Conservation (phyloP, 2,797 vertebrate genomes). For the Pangasius larnaudii region DNA sequence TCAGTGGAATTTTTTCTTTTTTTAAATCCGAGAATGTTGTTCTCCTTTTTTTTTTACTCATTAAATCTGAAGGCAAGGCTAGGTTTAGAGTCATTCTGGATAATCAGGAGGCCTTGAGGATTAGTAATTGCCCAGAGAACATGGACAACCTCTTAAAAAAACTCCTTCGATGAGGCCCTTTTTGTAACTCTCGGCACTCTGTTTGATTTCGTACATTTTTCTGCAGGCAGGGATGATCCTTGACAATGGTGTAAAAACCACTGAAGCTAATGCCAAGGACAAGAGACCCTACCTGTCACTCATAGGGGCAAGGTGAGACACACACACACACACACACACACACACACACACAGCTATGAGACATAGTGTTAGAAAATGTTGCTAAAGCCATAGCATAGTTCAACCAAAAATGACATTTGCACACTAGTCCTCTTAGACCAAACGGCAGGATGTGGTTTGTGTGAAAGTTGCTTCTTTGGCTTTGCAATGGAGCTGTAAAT, state of each 20-base stretch:
- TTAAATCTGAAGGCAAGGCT: constrained; percentile 23
- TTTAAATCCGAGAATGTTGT: background rate
- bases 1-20: background rate
- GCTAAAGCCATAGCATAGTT: background rate
- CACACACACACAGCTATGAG: background rate
- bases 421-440: background rate
- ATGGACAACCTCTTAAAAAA: background rate
- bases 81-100: constrained; percentile 10
- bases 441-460: background rate
- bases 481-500: background rate
- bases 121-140: background rate
- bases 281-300: constrained; percentile 92
- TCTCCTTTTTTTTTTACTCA: background rate
- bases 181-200: background rate
- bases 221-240: constrained; percentile 94
- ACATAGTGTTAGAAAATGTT: background rate
- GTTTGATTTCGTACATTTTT: constrained; percentile 7
- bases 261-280: constrained; percentile 89
- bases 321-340: no score
- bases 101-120: constrained; percentile 25
- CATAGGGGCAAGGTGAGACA: constrained; percentile 90
- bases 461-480: background rate
- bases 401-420: background rate
- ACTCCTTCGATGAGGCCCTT: background rate
- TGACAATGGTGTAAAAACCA: constrained; percentile 95